These are phyloP conservation scores for Cyanoderma ruficeps DNA, from an alignment of 2,113 vertebrate genomes.

Conservation along the genomic window DNA sequence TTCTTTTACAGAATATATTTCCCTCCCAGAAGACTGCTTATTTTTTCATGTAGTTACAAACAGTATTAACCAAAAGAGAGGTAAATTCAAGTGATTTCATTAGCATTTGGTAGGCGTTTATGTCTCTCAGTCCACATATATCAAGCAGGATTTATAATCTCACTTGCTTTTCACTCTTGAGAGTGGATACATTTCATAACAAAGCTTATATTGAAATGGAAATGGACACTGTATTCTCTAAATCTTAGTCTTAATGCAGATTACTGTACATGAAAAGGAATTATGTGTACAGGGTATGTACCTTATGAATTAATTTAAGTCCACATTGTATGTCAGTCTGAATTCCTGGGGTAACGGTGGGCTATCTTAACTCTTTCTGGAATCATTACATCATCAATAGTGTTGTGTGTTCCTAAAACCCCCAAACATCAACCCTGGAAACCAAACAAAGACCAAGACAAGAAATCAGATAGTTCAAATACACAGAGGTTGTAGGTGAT, in stretches of 20 bases:
- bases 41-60: background rate
- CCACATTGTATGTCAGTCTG: background rate
- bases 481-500: background rate
- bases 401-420: background rate
- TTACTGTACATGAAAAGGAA: background rate
- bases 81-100: background rate
- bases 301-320: background rate
- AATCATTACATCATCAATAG: background rate
- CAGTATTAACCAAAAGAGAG: background rate
- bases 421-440: background rate
- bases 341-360: background rate
- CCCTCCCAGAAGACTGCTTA: background rate
- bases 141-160: background rate
- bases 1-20: background rate
- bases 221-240: background rate
- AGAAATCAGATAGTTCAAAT: background rate
- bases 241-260: background rate
- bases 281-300: background rate
- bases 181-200: background rate
- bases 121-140: background rate
- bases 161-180: background rate
- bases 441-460: background rate
- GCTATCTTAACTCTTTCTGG: background rate
- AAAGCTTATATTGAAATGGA: background rate
- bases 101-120: background rate